Base-by-base conservation (phyloP, 1,140 invertebrate species). In the Pseudomyrmex sp. region DNA sequence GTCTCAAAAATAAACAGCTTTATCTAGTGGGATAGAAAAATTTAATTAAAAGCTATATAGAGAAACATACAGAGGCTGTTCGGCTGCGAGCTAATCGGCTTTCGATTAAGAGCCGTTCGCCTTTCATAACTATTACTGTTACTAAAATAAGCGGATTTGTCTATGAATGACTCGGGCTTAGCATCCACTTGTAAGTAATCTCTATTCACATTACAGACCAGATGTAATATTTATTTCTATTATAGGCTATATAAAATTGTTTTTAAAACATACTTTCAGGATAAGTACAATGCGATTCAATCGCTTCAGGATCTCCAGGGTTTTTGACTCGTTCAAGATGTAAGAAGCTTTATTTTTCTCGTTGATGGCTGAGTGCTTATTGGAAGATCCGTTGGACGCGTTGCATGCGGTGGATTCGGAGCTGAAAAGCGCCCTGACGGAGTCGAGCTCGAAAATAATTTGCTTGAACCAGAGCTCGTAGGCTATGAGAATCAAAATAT, bases 401-500 rank as follows among this genome's bases (percentile, higher is more conserved):
- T 87, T 85, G 63, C 89, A 70, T 69, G 65, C 59, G 76, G 84
- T 89, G 20, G 87, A 87, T 44, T 92, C 91, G 1, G 96, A 96
- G 83, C 96, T 97, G 88, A 99, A 98, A 62, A 99, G 95, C 1
- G 95, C 94, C 69, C 98, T 94, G 8, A 99, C 97, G 0, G 98
- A 99, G 92, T 99, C 99, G 76, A 99, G 94, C 92, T 99, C 99
- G 92, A 97, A 99, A 73, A 99, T 97, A 56, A 99, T 99, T 95
- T 99, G 99, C 94, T 99, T 99, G 95, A 99, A 99, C 99, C 99
- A 99, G 15, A 99, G 95, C 93, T 99, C 99, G 93, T 99, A 99
- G 0, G 98, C 99, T 99, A 95, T 15, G 85, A 72, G 44, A 72
- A 80, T 70, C 15, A 7, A 13, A 35, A 72, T 48, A 35, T 1